These are phyloP conservation scores for Pomacea maculata DNA, from an alignment of 1,140 invertebrate species.

Conservation along the genomic window DNA sequence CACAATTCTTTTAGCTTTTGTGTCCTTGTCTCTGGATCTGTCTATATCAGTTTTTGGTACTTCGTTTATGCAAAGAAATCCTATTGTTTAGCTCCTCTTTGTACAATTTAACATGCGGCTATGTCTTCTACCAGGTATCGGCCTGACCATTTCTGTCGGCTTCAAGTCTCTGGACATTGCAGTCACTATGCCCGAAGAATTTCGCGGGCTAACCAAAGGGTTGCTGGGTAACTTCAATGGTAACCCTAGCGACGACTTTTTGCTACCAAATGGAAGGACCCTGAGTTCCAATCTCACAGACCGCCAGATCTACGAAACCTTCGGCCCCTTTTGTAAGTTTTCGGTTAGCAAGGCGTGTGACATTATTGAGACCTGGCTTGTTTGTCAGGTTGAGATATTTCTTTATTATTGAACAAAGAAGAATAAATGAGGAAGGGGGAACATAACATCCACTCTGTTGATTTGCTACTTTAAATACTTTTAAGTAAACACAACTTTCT, in stretches of 20 bases:
- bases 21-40: no score
- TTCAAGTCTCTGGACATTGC: constrained; percentile 12
- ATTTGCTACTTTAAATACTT: no score
- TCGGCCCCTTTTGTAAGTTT: neutral
- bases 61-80: neutral
- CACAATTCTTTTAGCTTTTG: no score
- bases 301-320: constrained; percentile 1
- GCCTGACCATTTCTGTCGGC: constrained; percentile 18
- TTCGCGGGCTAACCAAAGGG: constrained; percentile 2
- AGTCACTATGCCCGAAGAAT: neutral
- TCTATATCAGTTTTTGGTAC: no score
- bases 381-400: neutral
- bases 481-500: no score
- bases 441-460: no score
- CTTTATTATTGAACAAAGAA: neutral
- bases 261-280: constrained; percentile 18
- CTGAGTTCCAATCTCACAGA: constrained; percentile 18
- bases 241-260: constrained; percentile 10
- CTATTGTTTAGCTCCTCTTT: neutral
- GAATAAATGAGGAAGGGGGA: no score
- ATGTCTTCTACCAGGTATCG: neutral
- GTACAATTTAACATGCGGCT: neutral
- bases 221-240: constrained; percentile 16
- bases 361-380: neutral
- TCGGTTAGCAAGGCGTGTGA: neutral